Percentiles rank a stretch among this genome's conserved stretches.
Evolutionary conservation across 2,113 vertebrate species (phyloP).

Genomic region (Apistogramma diplotaenia): DNA sequence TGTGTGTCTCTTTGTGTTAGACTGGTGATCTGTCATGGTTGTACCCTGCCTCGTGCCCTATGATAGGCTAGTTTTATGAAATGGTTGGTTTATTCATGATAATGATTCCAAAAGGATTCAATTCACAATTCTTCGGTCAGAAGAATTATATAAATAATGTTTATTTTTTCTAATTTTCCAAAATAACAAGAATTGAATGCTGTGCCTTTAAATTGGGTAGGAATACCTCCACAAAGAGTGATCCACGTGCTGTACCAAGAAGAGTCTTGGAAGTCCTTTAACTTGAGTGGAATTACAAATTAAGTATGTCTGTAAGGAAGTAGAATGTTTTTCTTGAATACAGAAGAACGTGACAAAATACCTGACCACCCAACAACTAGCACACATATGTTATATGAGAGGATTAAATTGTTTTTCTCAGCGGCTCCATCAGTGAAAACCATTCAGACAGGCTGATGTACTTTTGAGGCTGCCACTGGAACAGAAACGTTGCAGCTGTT

Average conservation of each 20-base stretch:
- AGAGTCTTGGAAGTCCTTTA: background rate
- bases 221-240: background rate
- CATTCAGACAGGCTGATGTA: background rate
- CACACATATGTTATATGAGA: background rate
- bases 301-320: background rate
- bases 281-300: background rate
- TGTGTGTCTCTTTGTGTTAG: too few species aligned
- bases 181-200: background rate
- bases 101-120: background rate
- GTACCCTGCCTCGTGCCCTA: too few species aligned
- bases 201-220: background rate
- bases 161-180: background rate
- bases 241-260: background rate
- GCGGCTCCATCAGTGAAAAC: slow-evolving; percentile 3
- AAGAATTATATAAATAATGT: background rate
- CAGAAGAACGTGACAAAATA: background rate
- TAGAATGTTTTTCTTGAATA: background rate
- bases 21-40: too few species aligned
- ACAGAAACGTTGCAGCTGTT: background rate
- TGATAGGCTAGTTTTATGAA: background rate
- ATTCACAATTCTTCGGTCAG: background rate
- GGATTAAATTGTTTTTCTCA: background rate
- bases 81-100: background rate
- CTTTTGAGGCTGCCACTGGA: background rate
- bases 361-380: background rate